phyloP scores from a whole-genome alignment of 2,888 invertebrate species.

The Auanema sp. region DNA sequence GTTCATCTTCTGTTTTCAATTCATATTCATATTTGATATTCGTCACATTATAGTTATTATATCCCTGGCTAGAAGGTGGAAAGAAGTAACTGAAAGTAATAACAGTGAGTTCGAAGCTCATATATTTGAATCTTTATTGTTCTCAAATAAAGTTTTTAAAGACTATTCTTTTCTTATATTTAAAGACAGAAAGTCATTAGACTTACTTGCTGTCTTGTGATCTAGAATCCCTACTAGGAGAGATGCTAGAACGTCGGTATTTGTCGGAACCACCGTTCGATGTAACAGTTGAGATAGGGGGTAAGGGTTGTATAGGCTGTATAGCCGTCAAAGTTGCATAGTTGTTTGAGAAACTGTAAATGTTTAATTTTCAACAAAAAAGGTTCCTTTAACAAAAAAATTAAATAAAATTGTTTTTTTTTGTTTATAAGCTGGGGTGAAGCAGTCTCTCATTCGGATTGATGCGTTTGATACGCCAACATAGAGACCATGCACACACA shows the following conservation, averaged over 20 bases:
- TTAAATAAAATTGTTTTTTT: too few relatives aligned
- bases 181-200: background rate
- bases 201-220: conserved; percentile 8
- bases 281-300: conserved; percentile 24
- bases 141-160: background rate
- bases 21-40: conserved; percentile 25
- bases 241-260: conserved; percentile 13
- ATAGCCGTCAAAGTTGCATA: conserved; percentile 24
- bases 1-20: conserved; percentile 19
- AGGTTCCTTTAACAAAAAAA: too few relatives aligned
- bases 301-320: conserved; percentile 19
- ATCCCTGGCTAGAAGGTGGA: conserved; percentile 15
- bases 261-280: conserved; percentile 18
- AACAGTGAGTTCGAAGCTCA: background rate
- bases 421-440: too few relatives aligned
- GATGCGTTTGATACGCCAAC: too few relatives aligned
- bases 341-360: conserved; percentile 22
- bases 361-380: background rate
- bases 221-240: conserved; percentile 14
- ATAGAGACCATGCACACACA: too few relatives aligned
- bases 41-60: conserved; percentile 6
- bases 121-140: background rate
- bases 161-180: background rate
- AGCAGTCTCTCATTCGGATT: too few relatives aligned
- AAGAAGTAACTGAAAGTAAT: conserved; percentile 19